phyloP scores from a whole-genome alignment of 1,140 invertebrate genomes.

The Lycorma delicatula region DNA sequence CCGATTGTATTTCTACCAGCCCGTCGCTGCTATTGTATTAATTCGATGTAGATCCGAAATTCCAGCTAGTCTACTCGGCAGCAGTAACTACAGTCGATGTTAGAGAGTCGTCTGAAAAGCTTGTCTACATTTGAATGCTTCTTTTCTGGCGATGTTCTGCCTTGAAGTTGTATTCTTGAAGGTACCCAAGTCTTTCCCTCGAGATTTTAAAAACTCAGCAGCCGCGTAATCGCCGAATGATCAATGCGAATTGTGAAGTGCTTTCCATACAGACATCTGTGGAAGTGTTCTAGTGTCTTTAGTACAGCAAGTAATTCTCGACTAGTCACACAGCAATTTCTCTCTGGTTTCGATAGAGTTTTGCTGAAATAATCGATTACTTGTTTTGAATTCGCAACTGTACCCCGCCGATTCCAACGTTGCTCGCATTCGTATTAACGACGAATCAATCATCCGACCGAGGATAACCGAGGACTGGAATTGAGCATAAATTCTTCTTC shows the following conservation, averaged over 20 bases:
- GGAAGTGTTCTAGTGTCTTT: not conserved
- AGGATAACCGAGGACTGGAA: too few relatives aligned
- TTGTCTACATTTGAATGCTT: too few relatives aligned
- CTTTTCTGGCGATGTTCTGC: not conserved
- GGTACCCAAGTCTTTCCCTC: not conserved
- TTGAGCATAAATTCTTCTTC: too few relatives aligned
- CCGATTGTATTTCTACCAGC: too few relatives aligned
- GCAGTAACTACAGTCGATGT: too few relatives aligned
- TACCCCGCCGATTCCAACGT: too few relatives aligned
- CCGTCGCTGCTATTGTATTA: not conserved
- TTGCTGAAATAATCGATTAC: not conserved
- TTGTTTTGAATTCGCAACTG: too few relatives aligned
- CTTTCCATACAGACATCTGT: not conserved
- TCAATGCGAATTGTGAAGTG: not conserved
- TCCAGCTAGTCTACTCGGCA: not conserved
- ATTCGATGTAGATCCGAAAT: not conserved
- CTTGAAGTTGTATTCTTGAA: not conserved
- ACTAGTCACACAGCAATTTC: not conserved
- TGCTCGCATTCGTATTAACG: too few relatives aligned
- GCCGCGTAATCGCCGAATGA: not conserved
- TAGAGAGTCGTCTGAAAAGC: too few relatives aligned
- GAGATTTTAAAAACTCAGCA: not conserved
- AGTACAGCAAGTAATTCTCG: not conserved
- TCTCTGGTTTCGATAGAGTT: not conserved
- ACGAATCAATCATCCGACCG: too few relatives aligned